phyloP scores from a whole-genome alignment of 2,888 invertebrate species.

The Omphaloscelis lunosa region DNA sequence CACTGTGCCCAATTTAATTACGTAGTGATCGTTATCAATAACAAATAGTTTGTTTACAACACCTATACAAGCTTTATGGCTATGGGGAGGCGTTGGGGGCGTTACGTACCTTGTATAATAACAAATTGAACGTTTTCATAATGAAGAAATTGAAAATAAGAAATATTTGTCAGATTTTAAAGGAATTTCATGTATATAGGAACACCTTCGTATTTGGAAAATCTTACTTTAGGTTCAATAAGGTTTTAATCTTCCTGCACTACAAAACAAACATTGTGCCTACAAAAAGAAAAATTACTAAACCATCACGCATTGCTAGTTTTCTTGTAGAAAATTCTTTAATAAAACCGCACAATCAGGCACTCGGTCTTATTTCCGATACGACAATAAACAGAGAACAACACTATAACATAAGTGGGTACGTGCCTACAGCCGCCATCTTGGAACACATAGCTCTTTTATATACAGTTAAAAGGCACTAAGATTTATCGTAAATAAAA shows the following conservation, averaged over 20 bases:
- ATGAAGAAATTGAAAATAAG: background rate
- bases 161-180: background rate
- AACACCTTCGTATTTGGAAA: background rate
- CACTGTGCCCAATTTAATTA: conserved; percentile 69
- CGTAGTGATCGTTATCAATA: conserved; percentile 65
- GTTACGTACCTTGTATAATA: conserved; percentile 17
- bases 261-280: background rate
- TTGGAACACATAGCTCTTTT: conserved; percentile 39
- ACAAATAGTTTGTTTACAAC: conserved; percentile 67
- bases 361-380: conserved; percentile 48
- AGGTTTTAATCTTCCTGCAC: background rate
- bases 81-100: conserved; percentile 6
- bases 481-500: conserved; percentile 60
- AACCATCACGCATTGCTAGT: conserved; percentile 35
- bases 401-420: conserved; percentile 56
- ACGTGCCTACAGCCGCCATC: conserved; percentile 57
- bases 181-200: background rate
- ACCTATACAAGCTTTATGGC: conserved; percentile 46
- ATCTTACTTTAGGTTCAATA: background rate
- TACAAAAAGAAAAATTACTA: conserved; percentile 30
- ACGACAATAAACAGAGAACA: conserved; percentile 46
- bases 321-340: conserved; percentile 42
- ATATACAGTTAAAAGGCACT: conserved; percentile 50
- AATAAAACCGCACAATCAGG: conserved; percentile 49
- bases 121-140: background rate